Percentiles rank a stretch among this genome's conserved stretches.
Evolutionary conservation across 2,888 invertebrate genomes (phyloP).

Genomic region (Eutolmus rufibarbis): DNA sequence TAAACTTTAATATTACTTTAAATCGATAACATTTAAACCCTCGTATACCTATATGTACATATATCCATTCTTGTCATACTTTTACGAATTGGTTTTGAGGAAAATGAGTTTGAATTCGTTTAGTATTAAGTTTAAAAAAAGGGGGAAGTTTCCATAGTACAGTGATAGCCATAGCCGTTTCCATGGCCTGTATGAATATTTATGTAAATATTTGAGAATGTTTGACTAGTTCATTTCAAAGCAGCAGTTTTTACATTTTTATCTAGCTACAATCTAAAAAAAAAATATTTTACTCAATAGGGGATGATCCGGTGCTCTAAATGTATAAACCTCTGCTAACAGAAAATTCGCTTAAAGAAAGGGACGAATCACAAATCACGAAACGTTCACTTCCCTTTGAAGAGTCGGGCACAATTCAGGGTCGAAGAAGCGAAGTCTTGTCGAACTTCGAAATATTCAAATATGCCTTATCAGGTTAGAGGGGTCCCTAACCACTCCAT

Average conservation of each 20-base stretch:
- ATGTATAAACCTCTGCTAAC: not conserved
- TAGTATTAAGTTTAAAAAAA: too few relatives aligned
- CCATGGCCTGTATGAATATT: too few relatives aligned
- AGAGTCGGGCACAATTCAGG: too few relatives aligned
- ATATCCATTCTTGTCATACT: too few relatives aligned
- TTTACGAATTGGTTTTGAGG: too few relatives aligned
- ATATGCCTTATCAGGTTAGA: conserved; percentile 5
- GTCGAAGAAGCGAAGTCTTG: not conserved
- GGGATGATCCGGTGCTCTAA: not conserved
- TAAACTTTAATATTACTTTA: too few relatives aligned
- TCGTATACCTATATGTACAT: too few relatives aligned
- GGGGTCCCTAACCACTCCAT: not conserved
- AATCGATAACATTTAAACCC: too few relatives aligned
- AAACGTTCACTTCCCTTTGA: not conserved
- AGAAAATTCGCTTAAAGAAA: not conserved
- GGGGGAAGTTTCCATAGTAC: too few relatives aligned
- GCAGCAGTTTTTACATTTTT: not conserved
- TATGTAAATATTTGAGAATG: not conserved
- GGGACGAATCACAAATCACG: not conserved
- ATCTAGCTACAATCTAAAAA: not conserved
- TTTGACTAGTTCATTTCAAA: not conserved
- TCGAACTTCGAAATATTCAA: not conserved
- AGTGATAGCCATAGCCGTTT: too few relatives aligned
- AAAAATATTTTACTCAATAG: not conserved
- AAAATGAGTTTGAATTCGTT: too few relatives aligned